Evolutionary conservation across 2,888 invertebrate genomes (phyloP), one percentile per base, ranked within the genome.

Genomic region (Hirtodrosophila alboralis): DNA sequence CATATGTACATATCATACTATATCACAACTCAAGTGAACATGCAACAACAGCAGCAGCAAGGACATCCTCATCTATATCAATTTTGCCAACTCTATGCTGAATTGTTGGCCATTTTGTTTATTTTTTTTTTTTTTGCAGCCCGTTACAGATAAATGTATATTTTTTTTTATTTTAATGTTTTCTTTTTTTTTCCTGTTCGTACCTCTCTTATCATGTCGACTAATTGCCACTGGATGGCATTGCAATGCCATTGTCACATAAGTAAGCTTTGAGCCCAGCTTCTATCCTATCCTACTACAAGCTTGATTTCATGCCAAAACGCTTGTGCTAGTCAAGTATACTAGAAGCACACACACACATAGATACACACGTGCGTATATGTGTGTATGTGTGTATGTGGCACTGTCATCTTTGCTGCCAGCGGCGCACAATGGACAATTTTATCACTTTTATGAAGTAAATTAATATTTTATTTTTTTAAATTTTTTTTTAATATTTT

Each of bases 201-300:
- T 44, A 30, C 43, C 44, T 28, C 18, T 21, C n/a, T n/a, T 23
- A 23, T 23, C 44, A 33, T 59, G 44, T 28, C 41, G 16, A 49
- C 59, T 67, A 56, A 59, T 62, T 62, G 62, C 56, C 67, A 38
- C 30, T 28, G 30, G 31, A 23, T 5, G 23, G 33, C 51, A 33
- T 47, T 36, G 37, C 38, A 41, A 52, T 53, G 38, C 43, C 40
- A 40, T 57, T 65, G 36, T 45, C 47, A 31, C 37, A 52, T 23
- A 8, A 30, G 8, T 8, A 12, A n/a, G n/a, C n/a, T n/a, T 23
- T 33, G 14, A 37, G 44, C 40, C 18, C 37, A 43, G 48, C 7
- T n/a, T n/a, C n/a, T n/a, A n/a, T n/a, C n/a, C n/a, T n/a, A n/a
- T n/a, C n/a, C n/a, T n/a, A n/a, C n/a, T 30, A 12, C 23, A 28